These are phyloP conservation scores for Phenganax stokvisi DNA, from an alignment of 92 coral and sea anemone genomes.

Conservation along the genomic window DNA sequence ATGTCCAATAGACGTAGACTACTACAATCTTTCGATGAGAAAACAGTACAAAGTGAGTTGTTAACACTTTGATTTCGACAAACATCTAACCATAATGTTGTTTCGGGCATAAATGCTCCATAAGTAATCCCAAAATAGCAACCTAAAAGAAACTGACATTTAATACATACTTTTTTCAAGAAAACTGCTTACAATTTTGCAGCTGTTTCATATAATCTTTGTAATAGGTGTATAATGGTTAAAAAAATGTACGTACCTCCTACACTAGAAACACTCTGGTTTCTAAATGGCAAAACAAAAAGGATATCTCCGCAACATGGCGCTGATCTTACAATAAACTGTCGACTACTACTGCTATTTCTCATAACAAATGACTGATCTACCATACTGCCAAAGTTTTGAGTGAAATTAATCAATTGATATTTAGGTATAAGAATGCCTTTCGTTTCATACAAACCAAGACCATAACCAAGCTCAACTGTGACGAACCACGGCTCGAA, in stretches of 20 bases:
- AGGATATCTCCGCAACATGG: constrained; percentile 76
- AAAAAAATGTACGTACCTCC: constrained; percentile 51
- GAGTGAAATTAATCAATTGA: constrained; percentile 57
- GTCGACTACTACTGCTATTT: constrained; percentile 7
- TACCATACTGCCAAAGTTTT: constrained; percentile 60
- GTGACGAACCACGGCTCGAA: constrained; percentile 61
- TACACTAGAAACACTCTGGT: constrained; percentile 45
- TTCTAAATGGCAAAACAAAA: constrained; percentile 53
- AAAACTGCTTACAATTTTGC: not conserved
- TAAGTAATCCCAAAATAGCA: constrained; percentile 76
- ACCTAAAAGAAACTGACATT: constrained; percentile 46
- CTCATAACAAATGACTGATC: constrained; percentile 5
- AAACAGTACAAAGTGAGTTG: constrained; percentile 71
- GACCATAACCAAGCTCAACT: constrained; percentile 70
- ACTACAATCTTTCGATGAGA: constrained; percentile 54
- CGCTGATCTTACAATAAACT: constrained; percentile 52
- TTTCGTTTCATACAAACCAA: constrained; percentile 67
- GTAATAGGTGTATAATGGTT: too few relatives aligned
- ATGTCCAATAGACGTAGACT: constrained; percentile 62
- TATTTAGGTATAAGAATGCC: constrained; percentile 68
- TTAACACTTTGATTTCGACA: constrained; percentile 3
- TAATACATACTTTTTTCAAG: too few relatives aligned
- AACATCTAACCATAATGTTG: constrained; percentile 71
- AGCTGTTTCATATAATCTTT: too few relatives aligned
- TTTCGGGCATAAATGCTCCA: constrained; percentile 65